A percentile compares a stretch with the other conserved stretches of the same genome.
Conservation (phyloP, 2,113 vertebrate genomes). For the Amia ocellicauda region DNA sequence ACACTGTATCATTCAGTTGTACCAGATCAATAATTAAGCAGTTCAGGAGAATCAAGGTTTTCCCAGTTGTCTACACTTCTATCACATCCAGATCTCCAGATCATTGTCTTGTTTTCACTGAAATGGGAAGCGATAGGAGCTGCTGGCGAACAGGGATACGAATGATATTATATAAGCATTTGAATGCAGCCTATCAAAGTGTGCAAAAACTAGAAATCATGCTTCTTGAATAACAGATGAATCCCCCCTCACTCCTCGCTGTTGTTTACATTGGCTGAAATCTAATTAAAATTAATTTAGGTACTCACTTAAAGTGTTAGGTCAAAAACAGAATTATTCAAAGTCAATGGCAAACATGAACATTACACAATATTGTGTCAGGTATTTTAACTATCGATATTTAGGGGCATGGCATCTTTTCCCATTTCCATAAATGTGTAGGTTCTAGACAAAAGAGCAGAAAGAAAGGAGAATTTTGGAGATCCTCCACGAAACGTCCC, state of each 20-base stretch:
- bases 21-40: conserved; percentile 16
- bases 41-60: conserved; percentile 5
- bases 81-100: background rate
- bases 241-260: background rate
- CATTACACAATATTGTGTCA: background rate
- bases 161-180: conserved; percentile 3
- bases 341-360: background rate
- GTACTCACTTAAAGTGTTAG: too few species aligned
- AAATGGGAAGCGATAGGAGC: background rate
- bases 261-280: background rate
- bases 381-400: too few species aligned
- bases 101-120: background rate
- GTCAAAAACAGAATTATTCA: too few species aligned
- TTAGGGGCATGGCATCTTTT: too few species aligned
- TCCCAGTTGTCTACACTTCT: conserved; percentile 5
- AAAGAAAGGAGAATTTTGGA: too few species aligned
- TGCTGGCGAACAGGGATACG: background rate
- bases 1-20: background rate
- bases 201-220: background rate
- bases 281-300: too few species aligned
- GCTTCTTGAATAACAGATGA: background rate
- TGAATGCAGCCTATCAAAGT: background rate
- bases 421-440: too few species aligned
- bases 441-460: too few species aligned
- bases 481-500: too few species aligned